Percentiles rank a stretch among this genome's conserved stretches.
These are phyloP conservation scores for Agrotis segetum DNA, from an alignment of 2,888 invertebrate species.

Conservation along the genomic window DNA sequence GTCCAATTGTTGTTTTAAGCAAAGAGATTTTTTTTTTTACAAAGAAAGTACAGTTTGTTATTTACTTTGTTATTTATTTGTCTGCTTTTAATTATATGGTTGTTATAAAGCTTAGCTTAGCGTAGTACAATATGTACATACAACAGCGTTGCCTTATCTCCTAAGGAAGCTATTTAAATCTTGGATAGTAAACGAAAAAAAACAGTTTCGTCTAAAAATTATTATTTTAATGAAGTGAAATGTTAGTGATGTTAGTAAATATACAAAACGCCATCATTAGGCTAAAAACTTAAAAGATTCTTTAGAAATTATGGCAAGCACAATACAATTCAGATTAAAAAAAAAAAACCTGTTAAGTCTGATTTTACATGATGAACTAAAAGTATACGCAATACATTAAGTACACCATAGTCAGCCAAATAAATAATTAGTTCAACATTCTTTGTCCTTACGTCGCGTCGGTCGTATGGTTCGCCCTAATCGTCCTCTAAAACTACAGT, in stretches of 20 bases:
- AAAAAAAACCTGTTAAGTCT: too few species aligned
- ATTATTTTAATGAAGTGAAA: background rate
- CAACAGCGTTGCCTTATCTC: background rate
- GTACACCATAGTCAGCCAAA: background rate
- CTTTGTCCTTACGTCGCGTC: background rate
- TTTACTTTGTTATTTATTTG: too few species aligned
- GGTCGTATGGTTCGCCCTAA: background rate
- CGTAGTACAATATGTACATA: too few species aligned
- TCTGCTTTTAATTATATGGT: too few species aligned
- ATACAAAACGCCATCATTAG: background rate
- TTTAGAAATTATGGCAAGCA: too few species aligned
- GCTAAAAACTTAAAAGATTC: too few species aligned
- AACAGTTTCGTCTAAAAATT: too few species aligned
- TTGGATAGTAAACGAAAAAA: background rate
- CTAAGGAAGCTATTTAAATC: background rate
- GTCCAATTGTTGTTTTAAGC: slow-evolving; percentile 3
- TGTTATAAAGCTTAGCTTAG: too few species aligned
- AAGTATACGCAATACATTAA: too few species aligned
- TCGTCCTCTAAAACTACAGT: background rate
- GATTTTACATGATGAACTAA: too few species aligned
- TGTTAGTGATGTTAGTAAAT: background rate
- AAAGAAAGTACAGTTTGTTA: too few species aligned
- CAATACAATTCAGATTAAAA: too few species aligned
- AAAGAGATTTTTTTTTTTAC: background rate
- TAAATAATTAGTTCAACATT: background rate